Conservation (phyloP, 2,888 invertebrate genomes). For the Pantelozetes paolii region DNA sequence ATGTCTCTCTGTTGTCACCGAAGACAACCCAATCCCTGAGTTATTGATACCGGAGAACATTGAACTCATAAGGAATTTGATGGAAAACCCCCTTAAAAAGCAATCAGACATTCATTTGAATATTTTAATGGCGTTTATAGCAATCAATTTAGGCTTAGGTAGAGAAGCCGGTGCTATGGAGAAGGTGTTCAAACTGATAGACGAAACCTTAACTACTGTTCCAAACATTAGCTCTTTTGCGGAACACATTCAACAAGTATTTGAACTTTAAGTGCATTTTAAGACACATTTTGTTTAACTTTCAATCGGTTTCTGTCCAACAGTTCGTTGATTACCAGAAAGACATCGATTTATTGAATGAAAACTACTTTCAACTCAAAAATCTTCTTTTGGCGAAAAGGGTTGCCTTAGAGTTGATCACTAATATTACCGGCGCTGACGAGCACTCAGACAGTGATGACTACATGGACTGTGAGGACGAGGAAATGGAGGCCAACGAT, state of each 20-base stretch:
- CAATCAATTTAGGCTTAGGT: neutral
- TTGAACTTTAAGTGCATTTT: neutral
- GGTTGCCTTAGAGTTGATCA: conserved; percentile 29
- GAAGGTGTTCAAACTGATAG: neutral
- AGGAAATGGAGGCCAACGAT: conserved; percentile 2
- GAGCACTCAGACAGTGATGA: neutral
- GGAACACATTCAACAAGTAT: neutral
- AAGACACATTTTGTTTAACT: neutral
- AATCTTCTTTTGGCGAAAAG: conserved; percentile 16
- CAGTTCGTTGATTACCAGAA: neutral
- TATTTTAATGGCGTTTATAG: neutral
- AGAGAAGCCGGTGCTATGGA: neutral
- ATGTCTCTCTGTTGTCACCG: neutral
- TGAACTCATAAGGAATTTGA: neutral
- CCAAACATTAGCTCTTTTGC: neutral
- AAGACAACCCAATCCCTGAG: neutral
- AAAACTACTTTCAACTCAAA: conserved; percentile 2
- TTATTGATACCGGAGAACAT: neutral
- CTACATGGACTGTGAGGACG: neutral
- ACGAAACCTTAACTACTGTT: neutral
- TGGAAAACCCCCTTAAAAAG: neutral
- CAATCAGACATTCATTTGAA: neutral
- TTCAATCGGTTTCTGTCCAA: neutral
- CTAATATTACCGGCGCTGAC: conserved; percentile 35
- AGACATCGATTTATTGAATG: neutral